Evolutionary conservation across 2,888 invertebrate species (phyloP).

Genomic region (Lasiommata megera): DNA sequence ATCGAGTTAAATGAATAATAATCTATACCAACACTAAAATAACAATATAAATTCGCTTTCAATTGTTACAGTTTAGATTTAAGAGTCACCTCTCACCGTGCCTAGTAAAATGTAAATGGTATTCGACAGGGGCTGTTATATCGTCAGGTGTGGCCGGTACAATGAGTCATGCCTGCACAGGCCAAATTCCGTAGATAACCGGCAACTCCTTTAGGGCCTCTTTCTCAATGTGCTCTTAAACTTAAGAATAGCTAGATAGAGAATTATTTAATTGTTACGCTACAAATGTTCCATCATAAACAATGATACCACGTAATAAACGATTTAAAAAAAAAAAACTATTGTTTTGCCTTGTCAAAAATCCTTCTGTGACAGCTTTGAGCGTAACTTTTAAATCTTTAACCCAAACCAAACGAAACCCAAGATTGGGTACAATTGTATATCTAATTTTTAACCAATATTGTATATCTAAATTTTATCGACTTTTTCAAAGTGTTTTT

Average conservation of each 20-base stretch:
- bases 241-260: constrained; percentile 5
- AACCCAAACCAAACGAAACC: too few species aligned
- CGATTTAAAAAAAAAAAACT: too few species aligned
- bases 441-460: too few species aligned
- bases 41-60: constrained; percentile 27
- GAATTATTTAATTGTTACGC: constrained; percentile 4
- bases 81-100: constrained; percentile 34
- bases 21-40: constrained; percentile 5
- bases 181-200: constrained; percentile 74
- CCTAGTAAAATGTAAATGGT: constrained; percentile 47
- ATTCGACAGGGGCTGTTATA: constrained; percentile 62
- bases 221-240: constrained; percentile 16
- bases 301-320: too few species aligned
- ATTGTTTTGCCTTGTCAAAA: too few species aligned
- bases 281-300: neutral
- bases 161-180: constrained; percentile 64
- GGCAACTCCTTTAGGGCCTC: constrained; percentile 55
- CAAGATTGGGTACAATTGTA: too few species aligned
- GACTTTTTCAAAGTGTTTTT: too few species aligned
- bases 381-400: too few species aligned
- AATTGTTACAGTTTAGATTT: constrained; percentile 32
- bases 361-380: too few species aligned
- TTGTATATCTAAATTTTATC: too few species aligned
- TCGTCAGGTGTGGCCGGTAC: constrained; percentile 74
- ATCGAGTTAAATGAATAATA: neutral